Percentiles rank a stretch among this genome's conserved stretches.
phyloP scores from a whole-genome alignment of 1,140 invertebrate genomes.

The Agraylea sexmaculata region DNA sequence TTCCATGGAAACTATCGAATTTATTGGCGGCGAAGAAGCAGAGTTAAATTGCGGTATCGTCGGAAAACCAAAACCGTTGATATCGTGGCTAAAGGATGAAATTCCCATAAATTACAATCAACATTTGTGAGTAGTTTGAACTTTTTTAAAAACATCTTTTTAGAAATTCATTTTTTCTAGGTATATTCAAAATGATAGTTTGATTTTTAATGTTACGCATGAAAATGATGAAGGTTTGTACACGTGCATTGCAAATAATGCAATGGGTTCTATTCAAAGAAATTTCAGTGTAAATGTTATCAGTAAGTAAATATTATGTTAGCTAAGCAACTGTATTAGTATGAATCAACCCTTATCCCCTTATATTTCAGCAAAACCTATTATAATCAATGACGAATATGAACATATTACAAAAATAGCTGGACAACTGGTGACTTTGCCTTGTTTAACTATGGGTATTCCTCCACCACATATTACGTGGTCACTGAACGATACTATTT shows the following conservation, averaged over 20 bases:
- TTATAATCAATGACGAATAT: conserved; percentile 4
- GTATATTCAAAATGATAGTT: neutral
- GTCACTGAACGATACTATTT: conserved; percentile 12
- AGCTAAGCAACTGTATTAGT: neutral
- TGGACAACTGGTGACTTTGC: conserved; percentile 15
- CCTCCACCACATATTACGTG: conserved; percentile 15
- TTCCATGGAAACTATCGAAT: conserved; percentile 18
- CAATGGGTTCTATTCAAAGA: conserved; percentile 24
- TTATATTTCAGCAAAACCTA: conserved; percentile 13
- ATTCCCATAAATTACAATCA: conserved; percentile 25
- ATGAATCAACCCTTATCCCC: conserved; percentile 2
- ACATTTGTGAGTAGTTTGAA: conserved; percentile 25
- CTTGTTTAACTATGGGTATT: conserved; percentile 13
- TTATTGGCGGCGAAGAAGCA: conserved; percentile 22
- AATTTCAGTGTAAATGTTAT: conserved; percentile 29
- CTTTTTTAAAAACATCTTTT: neutral
- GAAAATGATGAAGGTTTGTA: conserved; percentile 27
- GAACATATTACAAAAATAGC: conserved; percentile 5
- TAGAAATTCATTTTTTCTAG: neutral
- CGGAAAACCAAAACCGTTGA: conserved; percentile 28
- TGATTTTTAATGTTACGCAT: neutral
- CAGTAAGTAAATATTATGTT: conserved; percentile 23
- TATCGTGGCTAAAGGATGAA: conserved; percentile 30
- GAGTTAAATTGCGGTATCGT: conserved; percentile 26
- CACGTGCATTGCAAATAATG: conserved; percentile 28